Base-by-base conservation (phyloP, 1,140 invertebrate species). In the honey bee (Apis mellifera) region DNA sequence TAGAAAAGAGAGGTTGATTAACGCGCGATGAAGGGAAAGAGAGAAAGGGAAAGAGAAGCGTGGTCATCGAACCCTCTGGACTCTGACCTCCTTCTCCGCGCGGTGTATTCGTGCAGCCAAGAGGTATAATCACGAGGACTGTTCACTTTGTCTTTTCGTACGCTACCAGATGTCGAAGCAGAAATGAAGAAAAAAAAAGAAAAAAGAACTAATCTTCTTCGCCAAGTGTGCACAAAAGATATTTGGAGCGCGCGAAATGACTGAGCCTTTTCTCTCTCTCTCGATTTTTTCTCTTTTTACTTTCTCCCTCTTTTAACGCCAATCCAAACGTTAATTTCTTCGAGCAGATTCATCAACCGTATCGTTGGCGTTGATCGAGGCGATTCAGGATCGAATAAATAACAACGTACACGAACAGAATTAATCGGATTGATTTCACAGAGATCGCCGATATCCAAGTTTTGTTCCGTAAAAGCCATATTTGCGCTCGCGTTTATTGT, bases 11-110 rank as follows among this genome's bases (percentile, higher is more conserved):
- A 42, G 2, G 32, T 42, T 42, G 32, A 42, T 42, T 42, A 42
- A 42, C 32, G 32, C 32, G 32, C 3, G 32, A 42, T 42, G 32
- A 42, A 5, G n/a, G n/a, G 32, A 5, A 42, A 42, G 32, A 42
- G 32, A 21, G 54, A 42, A 19, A 50, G 32, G 57, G 42, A 48
- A 11, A 32, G 23, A 64, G 12, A 50, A 4, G 9, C 54, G 50
- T 78, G 75, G 75, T 78, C 75, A 78, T 78, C 75, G 75, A 78
- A 78, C 75, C 64, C 64, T 78, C 64, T 78, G 54, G 21, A 55
- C 62, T 72, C 54, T 68, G 75, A 78, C 75, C 75, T 64, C 75
- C 54, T 78, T 78, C n/a, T n/a, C n/a, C 64, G 75, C 75, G 64
- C 15, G 64, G 19, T 42, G 57, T 42, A 42, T 68, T 78, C 64